Conservation (phyloP, 1,140 invertebrate species). For the Trichonephila inaurata region DNA sequence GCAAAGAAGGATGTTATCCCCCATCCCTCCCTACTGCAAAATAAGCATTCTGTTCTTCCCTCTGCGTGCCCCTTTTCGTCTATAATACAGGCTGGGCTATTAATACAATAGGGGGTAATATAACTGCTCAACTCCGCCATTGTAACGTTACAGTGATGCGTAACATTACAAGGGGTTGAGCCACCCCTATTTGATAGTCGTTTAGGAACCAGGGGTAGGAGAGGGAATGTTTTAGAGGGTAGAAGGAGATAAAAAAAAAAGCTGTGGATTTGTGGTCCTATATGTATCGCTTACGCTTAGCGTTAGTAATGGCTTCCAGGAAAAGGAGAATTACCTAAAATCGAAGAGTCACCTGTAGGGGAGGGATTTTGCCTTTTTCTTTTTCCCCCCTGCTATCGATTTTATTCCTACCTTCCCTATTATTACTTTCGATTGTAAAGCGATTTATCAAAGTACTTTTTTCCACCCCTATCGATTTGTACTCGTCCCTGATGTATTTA, state of each 20-base stretch:
- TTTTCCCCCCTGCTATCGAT: background rate
- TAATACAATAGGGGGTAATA: background rate
- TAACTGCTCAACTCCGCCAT: background rate
- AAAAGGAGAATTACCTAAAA: constrained; percentile 8
- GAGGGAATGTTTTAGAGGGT: background rate
- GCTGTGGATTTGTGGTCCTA: constrained; percentile 22
- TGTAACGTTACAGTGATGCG: constrained; percentile 24
- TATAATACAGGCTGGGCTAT: constrained; percentile 1
- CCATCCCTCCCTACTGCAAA: background rate
- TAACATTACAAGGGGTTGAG: constrained; percentile 59
- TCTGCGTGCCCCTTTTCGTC: background rate
- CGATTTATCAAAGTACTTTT: constrained; percentile 54
- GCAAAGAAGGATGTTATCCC: background rate
- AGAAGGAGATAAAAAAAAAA: background rate
- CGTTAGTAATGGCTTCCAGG: constrained; percentile 7
- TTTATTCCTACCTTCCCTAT: background rate
- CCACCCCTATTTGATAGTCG: constrained; percentile 58
- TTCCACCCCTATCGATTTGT: background rate
- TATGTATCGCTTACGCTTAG: background rate
- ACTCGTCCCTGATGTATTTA: background rate
- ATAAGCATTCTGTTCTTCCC: background rate
- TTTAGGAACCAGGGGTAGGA: background rate
- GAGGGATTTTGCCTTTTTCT: background rate
- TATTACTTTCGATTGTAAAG: constrained; percentile 40
- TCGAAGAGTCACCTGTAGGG: constrained; percentile 17